Conservation (phyloP, 2,113 vertebrate species). For the Xenopus borealis region DNA sequence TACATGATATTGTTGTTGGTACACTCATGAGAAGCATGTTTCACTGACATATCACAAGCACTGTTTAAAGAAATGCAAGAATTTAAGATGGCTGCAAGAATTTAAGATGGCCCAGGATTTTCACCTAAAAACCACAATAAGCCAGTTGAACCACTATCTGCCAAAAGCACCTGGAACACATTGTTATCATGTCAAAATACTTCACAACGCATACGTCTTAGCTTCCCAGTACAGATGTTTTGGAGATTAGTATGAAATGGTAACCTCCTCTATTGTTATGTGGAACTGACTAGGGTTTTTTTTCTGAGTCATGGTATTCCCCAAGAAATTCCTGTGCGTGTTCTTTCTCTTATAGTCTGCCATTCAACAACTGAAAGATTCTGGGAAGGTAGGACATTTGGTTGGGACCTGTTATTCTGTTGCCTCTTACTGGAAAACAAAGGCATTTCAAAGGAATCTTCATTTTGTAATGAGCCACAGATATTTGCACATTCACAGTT, state of each 20-base stretch:
- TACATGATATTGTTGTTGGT: conserved; percentile 23
- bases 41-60: conserved; percentile 23
- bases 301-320: neutral
- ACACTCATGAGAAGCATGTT: conserved; percentile 35
- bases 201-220: neutral
- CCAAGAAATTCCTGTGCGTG: too few species aligned
- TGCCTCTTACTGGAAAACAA: too few species aligned
- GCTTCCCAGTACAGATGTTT: neutral
- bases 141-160: conserved; percentile 14
- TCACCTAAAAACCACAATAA: conserved; percentile 3
- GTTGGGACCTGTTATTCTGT: too few species aligned
- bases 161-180: conserved; percentile 20
- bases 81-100: conserved; percentile 24
- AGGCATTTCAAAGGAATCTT: too few species aligned
- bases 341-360: too few species aligned
- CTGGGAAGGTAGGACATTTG: too few species aligned
- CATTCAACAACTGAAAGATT: too few species aligned
- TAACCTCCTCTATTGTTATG: neutral
- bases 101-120: conserved; percentile 10
- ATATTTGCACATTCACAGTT: too few species aligned
- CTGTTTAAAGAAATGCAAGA: conserved; percentile 14
- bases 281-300: neutral
- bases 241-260: neutral
- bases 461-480: too few species aligned
- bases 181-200: neutral